A percentile compares a stretch with the other conserved stretches of the same genome.
These are phyloP conservation scores for Daubentonia madagascariensis DNA, from an alignment of 2,113 vertebrate species.

Conservation along the genomic window DNA sequence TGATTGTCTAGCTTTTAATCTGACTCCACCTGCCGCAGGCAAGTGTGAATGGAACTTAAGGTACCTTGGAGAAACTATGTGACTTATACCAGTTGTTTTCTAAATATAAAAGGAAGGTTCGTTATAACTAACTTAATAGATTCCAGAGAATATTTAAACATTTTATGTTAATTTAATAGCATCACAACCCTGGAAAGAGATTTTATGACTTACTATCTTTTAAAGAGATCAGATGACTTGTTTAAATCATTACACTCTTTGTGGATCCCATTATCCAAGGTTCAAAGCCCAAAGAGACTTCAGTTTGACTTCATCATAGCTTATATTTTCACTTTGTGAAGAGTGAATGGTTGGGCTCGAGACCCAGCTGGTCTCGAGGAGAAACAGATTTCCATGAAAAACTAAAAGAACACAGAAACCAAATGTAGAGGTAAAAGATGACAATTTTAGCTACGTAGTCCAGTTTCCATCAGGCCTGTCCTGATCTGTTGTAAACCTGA, in stretches of 20 bases:
- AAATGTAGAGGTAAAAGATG: background rate
- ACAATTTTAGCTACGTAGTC: background rate
- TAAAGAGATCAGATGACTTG: background rate
- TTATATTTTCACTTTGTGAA: background rate
- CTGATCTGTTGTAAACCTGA: background rate
- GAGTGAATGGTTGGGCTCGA: background rate
- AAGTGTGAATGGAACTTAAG: background rate
- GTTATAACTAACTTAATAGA: background rate
- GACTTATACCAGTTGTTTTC: background rate
- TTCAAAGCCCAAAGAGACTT: background rate
- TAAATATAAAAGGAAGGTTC: background rate
- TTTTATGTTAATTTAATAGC: background rate
- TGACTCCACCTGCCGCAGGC: background rate
- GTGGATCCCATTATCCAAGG: fast-evolving
- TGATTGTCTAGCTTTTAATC: background rate
- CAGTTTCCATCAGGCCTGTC: background rate
- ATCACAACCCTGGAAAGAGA: background rate
- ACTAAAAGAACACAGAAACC: background rate
- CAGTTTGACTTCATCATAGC: background rate
- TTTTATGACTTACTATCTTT: background rate
- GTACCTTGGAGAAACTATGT: background rate
- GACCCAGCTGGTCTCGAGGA: background rate
- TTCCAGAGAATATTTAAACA: too few species aligned
- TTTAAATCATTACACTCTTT: background rate
- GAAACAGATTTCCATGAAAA: background rate